These are phyloP conservation scores for Argyra leucocephala DNA, from an alignment of 2,888 invertebrate species.

Conservation along the genomic window DNA sequence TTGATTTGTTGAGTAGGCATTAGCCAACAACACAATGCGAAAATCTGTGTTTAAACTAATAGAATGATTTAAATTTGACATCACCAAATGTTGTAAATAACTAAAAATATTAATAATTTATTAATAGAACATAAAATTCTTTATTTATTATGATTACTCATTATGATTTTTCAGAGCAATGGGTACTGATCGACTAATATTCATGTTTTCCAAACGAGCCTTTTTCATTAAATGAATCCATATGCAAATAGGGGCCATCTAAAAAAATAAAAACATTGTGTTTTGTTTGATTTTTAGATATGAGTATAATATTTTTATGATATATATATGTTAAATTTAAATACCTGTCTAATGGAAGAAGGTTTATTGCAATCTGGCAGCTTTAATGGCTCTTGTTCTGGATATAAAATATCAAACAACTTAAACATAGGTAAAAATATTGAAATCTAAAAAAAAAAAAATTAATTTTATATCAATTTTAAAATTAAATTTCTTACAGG, in stretches of 20 bases:
- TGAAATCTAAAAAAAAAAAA: slow-evolving; percentile 49
- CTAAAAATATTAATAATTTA: slow-evolving; percentile 43
- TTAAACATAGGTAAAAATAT: slow-evolving; percentile 84
- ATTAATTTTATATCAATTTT: neutral
- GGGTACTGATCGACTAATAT: slow-evolving; percentile 67
- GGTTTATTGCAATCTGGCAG: slow-evolving; percentile 83
- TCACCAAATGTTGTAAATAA: slow-evolving; percentile 75
- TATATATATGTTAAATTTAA: no score
- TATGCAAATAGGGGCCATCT: slow-evolving; percentile 88
- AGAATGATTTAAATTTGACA: slow-evolving; percentile 60
- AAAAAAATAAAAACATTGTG: slow-evolving; percentile 12
- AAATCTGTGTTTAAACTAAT: slow-evolving; percentile 82
- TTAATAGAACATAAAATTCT: slow-evolving; percentile 29
- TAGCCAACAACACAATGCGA: slow-evolving; percentile 83
- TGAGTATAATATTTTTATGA: neutral
- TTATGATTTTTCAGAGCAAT: slow-evolving; percentile 72
- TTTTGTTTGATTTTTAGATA: neutral
- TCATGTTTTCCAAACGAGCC: slow-evolving; percentile 76
- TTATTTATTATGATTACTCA: slow-evolving; percentile 76
- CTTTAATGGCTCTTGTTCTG: slow-evolving; percentile 80
- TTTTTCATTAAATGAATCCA: slow-evolving; percentile 94
- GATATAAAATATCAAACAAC: slow-evolving; percentile 83
- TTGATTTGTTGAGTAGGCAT: slow-evolving; percentile 87
- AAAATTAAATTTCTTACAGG: slow-evolving; percentile 48
- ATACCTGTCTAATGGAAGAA: slow-evolving; percentile 46